These are phyloP conservation scores for Cerastoderma edule DNA, from an alignment of 2,888 invertebrate genomes.

Conservation along the genomic window DNA sequence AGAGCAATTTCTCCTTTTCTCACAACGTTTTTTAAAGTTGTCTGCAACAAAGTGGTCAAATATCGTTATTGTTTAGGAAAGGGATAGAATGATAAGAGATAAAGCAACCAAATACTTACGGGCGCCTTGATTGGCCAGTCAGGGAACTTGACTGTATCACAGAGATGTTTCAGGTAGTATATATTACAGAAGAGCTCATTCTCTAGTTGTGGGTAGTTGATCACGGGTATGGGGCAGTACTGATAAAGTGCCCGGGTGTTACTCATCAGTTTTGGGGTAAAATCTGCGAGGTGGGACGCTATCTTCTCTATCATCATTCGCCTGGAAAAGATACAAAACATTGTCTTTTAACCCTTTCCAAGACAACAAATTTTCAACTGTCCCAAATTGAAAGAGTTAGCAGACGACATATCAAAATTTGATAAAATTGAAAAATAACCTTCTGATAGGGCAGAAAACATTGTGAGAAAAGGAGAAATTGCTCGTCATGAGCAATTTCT, in stretches of 20 bases:
- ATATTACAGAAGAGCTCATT: constrained; percentile 99
- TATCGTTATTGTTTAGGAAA: too few species aligned
- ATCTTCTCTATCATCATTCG: constrained; percentile 98
- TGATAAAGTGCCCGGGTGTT: constrained; percentile 98
- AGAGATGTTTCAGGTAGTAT: constrained; percentile 98
- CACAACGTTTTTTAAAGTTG: too few species aligned
- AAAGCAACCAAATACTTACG: constrained; percentile 85
- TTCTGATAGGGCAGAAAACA: not conserved
- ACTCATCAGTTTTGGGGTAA: constrained; percentile 95
- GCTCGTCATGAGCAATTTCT: too few species aligned
- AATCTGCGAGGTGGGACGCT: constrained; percentile 98
- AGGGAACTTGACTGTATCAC: constrained; percentile 94
- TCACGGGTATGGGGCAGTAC: constrained; percentile 96
- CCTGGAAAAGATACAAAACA: constrained; percentile 84
- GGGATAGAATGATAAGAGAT: not conserved
- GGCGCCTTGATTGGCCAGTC: constrained; percentile 99
- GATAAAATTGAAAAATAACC: not conserved
- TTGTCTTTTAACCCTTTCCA: too few species aligned
- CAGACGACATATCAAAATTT: not conserved
- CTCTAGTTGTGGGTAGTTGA: constrained; percentile 96
- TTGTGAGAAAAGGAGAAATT: constrained; percentile 10
- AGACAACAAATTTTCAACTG: too few species aligned
- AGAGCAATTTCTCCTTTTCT: too few species aligned
- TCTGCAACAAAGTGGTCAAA: too few species aligned
- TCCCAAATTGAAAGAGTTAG: too few species aligned